Evolutionary conservation across 1,140 invertebrate genomes (phyloP).

Genomic region (Thaumatotibia leucotreta): DNA sequence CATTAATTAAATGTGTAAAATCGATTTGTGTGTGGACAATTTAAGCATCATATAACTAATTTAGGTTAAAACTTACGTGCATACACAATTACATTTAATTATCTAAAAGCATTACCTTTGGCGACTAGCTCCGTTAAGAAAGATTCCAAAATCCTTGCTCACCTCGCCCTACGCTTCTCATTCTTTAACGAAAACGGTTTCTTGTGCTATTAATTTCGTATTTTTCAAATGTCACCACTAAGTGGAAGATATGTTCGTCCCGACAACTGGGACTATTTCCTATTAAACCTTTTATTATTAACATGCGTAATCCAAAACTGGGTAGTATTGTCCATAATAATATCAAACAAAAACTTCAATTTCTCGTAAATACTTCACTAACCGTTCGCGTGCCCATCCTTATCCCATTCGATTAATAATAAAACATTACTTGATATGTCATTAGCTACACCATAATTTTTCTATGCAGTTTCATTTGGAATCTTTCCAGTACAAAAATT

Average conservation of each 20-base stretch:
- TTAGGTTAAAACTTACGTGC: conserved; percentile 63
- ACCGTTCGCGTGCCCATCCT: conserved; percentile 39
- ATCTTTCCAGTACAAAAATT: conserved; percentile 68
- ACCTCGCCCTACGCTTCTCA: conserved; percentile 16
- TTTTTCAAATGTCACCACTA: conserved; percentile 55
- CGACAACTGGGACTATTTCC: conserved; percentile 54
- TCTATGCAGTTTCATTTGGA: conserved; percentile 62
- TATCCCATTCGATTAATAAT: conserved; percentile 47
- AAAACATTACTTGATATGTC: conserved; percentile 74
- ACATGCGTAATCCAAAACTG: conserved; percentile 58
- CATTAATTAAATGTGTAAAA: conserved; percentile 68
- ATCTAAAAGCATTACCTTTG: conserved; percentile 66
- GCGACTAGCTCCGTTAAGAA: conserved; percentile 72
- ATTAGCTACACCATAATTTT: conserved; percentile 59
- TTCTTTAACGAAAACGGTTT: conserved; percentile 16
- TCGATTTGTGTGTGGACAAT: conserved; percentile 73
- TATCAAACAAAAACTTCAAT: conserved; percentile 37
- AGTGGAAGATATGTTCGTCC: conserved; percentile 68
- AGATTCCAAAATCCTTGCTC: conserved; percentile 67
- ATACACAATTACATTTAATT: conserved; percentile 69
- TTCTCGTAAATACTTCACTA: conserved; percentile 60
- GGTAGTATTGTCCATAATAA: conserved; percentile 57
- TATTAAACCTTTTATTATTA: conserved; percentile 67
- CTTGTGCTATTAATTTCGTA: conserved; percentile 53
- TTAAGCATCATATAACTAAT: conserved; percentile 68